Base-by-base conservation (phyloP, 2,888 invertebrate species). In the Calameuta pallipes region DNA sequence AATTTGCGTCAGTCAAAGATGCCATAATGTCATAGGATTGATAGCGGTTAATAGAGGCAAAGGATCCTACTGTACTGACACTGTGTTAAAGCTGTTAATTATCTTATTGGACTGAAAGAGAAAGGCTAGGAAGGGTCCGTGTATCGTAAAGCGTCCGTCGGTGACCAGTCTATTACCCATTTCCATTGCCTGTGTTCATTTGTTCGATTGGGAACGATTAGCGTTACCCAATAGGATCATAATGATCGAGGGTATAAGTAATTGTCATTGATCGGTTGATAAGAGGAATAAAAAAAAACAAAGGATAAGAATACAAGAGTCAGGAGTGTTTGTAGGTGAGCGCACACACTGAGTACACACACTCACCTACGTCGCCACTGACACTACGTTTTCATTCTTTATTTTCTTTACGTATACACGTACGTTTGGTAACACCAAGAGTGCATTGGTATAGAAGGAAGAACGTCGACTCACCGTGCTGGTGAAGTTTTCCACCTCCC, bases 401-500 rank as follows among this genome's bases (percentile, higher is more conserved):
- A 56, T 56, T 56, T 56, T 56, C 36, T 9, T 56, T 56, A 56
- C 23, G 56, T 23, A 23, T 2, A 56, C 56, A 56, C 56, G 9
- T 23, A 23, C 56, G 23, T 56, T 56, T 6, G 56, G 56, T 23
- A 41, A 23, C 56, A 23, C 56, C 1, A 23, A 23, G 15, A 56
- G 56, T 23, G 56, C 2, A 23, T 56, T 9, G 56, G 23, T 23
- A 56, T 23, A 23, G 56, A 2, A 56, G 56, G 11, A 56, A 56
- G 56, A 56, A 56, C 56, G 56, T 56, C 56, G 71, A 83, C 89
- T 90, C 80, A 90, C 91, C 91, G 76, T 89, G 90, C 74, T 90
- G 90, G 82, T 90, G 90, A 68, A 87, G 83, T 79, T 91, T 91
- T 23, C 90, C 89, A 78, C 88, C 90, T 86, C 88, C 90, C 23